A percentile compares a stretch with the other conserved stretches of the same genome.
These are phyloP conservation scores for Melanostoma mellinum DNA, from an alignment of 2,888 invertebrate species.

Conservation along the genomic window DNA sequence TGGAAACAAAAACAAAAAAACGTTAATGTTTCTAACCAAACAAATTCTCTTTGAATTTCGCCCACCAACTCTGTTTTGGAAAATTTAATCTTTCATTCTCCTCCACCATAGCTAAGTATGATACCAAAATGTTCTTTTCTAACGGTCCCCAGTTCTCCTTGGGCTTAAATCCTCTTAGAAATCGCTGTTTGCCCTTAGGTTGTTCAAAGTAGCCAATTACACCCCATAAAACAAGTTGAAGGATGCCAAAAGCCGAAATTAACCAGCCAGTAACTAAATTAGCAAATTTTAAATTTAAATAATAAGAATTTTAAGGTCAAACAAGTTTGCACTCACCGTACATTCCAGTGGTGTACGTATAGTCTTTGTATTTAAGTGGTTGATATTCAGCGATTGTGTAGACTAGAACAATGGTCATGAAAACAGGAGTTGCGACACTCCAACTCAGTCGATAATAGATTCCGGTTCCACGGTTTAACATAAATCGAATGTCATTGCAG, in stretches of 20 bases:
- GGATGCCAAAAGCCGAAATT: constrained; percentile 82
- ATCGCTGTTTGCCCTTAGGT: constrained; percentile 74
- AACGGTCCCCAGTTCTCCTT: constrained; percentile 79
- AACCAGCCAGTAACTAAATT: constrained; percentile 82
- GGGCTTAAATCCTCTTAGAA: constrained; percentile 78
- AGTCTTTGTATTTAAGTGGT: constrained; percentile 85
- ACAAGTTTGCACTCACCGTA: constrained; percentile 82
- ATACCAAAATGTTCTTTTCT: constrained; percentile 80
- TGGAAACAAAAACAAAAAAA: no score
- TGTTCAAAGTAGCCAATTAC: constrained; percentile 76
- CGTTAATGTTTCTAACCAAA: constrained; percentile 75
- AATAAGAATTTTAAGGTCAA: neutral
- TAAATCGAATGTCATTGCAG: constrained; percentile 90
- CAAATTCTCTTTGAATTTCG: constrained; percentile 80
- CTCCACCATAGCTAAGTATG: constrained; percentile 80
- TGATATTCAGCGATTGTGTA: constrained; percentile 86
- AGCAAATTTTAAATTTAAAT: constrained; percentile 38
- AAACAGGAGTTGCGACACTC: constrained; percentile 87
- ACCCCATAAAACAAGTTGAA: constrained; percentile 82
- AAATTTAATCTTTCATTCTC: constrained; percentile 76
- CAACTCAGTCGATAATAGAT: constrained; percentile 92
- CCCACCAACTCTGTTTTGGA: constrained; percentile 77
- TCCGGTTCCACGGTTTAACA: constrained; percentile 86
- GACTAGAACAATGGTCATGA: constrained; percentile 87
- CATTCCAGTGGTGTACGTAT: constrained; percentile 84